A percentile compares a stretch with the other conserved stretches of the same genome.
phyloP scores from a whole-genome alignment of 1,140 invertebrate genomes.

The Proales similis region DNA sequence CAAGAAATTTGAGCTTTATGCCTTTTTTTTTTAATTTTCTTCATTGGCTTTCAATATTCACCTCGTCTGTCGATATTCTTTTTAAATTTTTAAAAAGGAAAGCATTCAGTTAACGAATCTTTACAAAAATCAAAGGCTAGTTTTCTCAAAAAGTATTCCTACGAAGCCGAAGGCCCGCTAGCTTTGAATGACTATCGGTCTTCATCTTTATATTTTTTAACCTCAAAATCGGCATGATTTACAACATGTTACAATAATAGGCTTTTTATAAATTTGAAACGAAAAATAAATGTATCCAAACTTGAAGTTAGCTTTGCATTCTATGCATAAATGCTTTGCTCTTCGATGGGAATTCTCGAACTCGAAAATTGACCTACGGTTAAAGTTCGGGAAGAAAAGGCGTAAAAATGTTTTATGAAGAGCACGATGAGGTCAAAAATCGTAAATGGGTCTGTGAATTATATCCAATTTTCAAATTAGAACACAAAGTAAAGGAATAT shows the following conservation, averaged over 20 bases:
- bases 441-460: constrained; percentile 39
- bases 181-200: not conserved
- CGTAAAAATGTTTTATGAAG: constrained; percentile 35
- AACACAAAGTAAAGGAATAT: constrained; percentile 40
- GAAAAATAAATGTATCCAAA: not conserved
- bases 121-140: not conserved
- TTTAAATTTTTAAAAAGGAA: constrained; percentile 29
- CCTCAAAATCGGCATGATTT: not conserved
- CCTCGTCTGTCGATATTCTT: too few relatives aligned
- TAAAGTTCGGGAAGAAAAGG: not conserved
- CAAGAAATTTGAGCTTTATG: too few relatives aligned
- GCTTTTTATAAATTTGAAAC: not conserved
- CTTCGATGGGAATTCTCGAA: constrained; percentile 23
- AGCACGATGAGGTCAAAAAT: constrained; percentile 35
- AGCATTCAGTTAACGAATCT: not conserved
- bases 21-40: too few relatives aligned
- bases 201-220: not conserved
- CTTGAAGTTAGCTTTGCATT: constrained; percentile 14
- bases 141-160: constrained; percentile 11
- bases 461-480: constrained; percentile 40
- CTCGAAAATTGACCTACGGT: constrained; percentile 34
- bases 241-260: constrained; percentile 4
- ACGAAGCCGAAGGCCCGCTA: not conserved
- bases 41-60: too few relatives aligned
- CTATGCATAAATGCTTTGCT: not conserved